phyloP scores from a whole-genome alignment of 2,113 vertebrate genomes.

The Odontophorus gujanensis region DNA sequence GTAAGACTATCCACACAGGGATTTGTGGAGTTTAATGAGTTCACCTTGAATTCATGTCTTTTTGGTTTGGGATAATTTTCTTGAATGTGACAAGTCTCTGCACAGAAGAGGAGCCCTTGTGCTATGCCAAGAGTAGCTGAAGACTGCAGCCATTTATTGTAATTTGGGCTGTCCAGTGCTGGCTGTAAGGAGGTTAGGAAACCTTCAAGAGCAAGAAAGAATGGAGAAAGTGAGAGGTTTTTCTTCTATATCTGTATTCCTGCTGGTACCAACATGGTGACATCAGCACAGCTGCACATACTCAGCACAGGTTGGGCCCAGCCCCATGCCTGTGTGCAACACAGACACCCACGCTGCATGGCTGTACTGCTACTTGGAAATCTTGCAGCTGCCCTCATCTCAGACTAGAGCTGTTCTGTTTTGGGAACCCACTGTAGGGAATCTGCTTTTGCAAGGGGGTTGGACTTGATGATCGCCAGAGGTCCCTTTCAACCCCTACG shows the following conservation, averaged over 20 bases:
- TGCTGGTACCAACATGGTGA: rapidly evolving
- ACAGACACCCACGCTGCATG: rapidly evolving
- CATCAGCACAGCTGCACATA: rapidly evolving
- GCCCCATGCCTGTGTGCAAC: background rate
- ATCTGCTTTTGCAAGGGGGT: no score
- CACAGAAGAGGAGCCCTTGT: background rate
- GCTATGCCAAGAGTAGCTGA: background rate
- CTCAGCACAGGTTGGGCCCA: background rate
- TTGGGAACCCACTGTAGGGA: no score
- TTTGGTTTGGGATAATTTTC: background rate
- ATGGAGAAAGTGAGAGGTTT: rapidly evolving
- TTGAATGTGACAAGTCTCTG: background rate
- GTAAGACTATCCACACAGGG: background rate
- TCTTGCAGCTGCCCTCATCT: rapidly evolving
- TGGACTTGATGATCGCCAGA: no score
- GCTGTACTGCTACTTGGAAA: background rate
- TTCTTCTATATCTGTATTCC: rapidly evolving
- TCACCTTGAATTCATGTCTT: conserved; percentile 13
- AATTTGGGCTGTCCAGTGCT: background rate
- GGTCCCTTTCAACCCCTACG: no score
- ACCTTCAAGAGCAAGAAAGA: background rate
- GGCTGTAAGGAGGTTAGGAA: background rate
- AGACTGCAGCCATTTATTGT: background rate
- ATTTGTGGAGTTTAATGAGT: conserved; percentile 24
- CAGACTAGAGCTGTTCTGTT: background rate